Evolutionary conservation across 2,113 vertebrate genomes (phyloP).

Genomic region (Pantherophis guttatus): DNA sequence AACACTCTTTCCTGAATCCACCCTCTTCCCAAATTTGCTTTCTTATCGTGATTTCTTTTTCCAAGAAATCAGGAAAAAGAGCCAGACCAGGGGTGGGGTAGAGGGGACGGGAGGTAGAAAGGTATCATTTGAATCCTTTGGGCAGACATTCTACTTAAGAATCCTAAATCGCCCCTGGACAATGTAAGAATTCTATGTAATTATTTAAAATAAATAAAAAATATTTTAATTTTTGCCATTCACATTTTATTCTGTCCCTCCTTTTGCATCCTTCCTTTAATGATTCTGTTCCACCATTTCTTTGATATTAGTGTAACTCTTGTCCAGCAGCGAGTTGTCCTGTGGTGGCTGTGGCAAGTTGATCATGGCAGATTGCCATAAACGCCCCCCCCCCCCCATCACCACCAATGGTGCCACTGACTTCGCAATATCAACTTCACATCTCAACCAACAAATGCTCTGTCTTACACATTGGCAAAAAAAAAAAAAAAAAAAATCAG

Average conservation of each 20-base stretch:
- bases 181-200: neutral
- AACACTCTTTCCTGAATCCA: neutral
- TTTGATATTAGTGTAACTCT: neutral
- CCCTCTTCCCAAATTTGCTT: neutral
- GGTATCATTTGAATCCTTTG: neutral
- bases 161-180: neutral
- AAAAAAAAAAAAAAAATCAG: too few relatives aligned
- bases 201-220: neutral
- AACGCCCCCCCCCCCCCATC: neutral
- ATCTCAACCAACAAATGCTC: too few relatives aligned
- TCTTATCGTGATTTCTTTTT: neutral
- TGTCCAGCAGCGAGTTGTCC: neutral
- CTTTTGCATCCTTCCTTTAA: neutral
- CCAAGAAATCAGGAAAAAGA: neutral
- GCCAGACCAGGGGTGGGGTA: neutral
- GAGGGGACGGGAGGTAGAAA: fast-evolving
- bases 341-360: too few relatives aligned
- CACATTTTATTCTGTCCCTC: neutral
- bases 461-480: too few relatives aligned
- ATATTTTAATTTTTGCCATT: neutral
- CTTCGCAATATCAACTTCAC: neutral
- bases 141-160: neutral
- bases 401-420: neutral
- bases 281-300: neutral
- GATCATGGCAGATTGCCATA: neutral